A percentile compares a stretch with the other conserved stretches of the same genome.
phyloP scores from a whole-genome alignment of 2,797 vertebrate genomes.

The Gymnothorax reevesii region DNA sequence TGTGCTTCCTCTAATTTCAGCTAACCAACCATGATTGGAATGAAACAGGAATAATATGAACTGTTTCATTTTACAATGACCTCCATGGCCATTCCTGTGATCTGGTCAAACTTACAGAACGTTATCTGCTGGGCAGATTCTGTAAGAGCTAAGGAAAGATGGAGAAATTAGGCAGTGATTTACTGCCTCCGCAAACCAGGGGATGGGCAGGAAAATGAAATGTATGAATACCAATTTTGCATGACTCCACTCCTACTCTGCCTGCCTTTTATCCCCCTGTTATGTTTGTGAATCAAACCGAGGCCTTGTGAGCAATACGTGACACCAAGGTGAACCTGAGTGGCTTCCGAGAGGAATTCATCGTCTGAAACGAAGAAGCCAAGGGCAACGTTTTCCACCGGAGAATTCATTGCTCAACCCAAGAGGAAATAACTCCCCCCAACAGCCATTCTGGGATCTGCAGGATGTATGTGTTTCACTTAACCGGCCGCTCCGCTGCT shows the following conservation, averaged over 20 bases:
- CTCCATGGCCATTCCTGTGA: not conserved
- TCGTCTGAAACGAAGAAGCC: constrained; percentile 60
- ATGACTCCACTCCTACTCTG: not conserved
- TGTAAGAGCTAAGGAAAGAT: not conserved
- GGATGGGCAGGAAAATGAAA: constrained; percentile 20
- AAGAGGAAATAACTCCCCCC: constrained; percentile 12
- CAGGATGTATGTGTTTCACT: constrained; percentile 22
- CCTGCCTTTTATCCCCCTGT: not conserved
- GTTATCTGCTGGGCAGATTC: not conserved
- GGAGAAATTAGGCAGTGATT: not conserved
- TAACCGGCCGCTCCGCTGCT: not conserved
- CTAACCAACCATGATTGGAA: no score
- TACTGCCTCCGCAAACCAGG: not conserved
- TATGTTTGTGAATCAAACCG: constrained; percentile 19
- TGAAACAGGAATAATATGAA: no score
- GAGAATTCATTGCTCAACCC: constrained; percentile 21
- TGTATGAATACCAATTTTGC: constrained; percentile 12
- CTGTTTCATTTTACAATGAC: not conserved
- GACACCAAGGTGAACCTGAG: constrained; percentile 68
- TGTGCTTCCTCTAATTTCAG: no score
- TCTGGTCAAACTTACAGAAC: not conserved
- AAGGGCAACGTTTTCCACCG: constrained; percentile 43
- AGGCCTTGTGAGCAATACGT: constrained; percentile 49
- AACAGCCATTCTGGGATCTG: constrained; percentile 7
- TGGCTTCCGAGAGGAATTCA: constrained; percentile 55